Conservation (phyloP, 2,797 vertebrate species). For the Danio kyathit region DNA sequence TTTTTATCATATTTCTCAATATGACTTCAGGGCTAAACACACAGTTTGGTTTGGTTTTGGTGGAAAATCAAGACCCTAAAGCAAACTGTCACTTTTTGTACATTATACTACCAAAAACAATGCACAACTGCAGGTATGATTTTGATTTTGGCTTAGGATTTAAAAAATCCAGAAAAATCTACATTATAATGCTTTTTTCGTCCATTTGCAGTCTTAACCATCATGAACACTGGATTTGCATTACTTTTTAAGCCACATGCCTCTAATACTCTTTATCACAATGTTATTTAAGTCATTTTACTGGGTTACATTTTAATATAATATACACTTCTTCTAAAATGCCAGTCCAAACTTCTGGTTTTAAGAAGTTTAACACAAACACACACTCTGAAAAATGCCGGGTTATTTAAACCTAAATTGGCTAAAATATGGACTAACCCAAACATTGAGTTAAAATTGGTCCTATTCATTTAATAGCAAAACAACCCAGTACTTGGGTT, state of each 20-base stretch:
- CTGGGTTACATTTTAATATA: conserved; percentile 5
- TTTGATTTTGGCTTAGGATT: too few relatives aligned
- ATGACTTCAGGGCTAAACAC: neutral
- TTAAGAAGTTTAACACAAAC: too few relatives aligned
- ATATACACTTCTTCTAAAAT: neutral
- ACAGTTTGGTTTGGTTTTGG: conserved; percentile 2
- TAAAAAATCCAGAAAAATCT: too few relatives aligned
- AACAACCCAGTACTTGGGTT: too few relatives aligned
- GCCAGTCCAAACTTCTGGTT: neutral
- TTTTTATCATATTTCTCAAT: conserved; percentile 57
- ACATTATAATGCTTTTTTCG: too few relatives aligned
- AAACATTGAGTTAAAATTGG: too few relatives aligned
- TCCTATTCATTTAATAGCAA: too few relatives aligned
- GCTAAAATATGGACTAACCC: too few relatives aligned
- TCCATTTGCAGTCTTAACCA: neutral
- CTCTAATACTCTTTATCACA: neutral
- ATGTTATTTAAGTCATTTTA: neutral
- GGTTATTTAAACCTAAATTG: too few relatives aligned
- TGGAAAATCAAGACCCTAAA: neutral
- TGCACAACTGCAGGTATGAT: neutral
- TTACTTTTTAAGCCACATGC: neutral
- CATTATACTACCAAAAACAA: neutral
- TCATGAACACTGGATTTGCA: neutral
- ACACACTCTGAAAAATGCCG: neutral
- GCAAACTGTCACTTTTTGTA: neutral